Evolutionary conservation across 2,113 vertebrate genomes (phyloP).

Genomic region (Bettongia penicillata): DNA sequence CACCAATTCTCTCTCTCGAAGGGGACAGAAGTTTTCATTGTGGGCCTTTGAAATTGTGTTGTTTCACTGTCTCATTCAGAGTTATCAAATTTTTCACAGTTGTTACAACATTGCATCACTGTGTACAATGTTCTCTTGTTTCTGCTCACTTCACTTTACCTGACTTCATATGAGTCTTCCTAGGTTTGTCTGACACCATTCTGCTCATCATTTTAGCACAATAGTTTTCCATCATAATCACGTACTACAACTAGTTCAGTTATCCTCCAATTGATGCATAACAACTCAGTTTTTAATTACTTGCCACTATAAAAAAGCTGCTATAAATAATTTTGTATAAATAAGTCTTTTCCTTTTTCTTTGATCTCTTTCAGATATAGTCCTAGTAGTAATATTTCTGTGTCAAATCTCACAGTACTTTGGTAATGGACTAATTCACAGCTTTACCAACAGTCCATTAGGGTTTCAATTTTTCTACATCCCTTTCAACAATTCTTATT

Average conservation of each 20-base stretch:
- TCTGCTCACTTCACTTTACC: background rate
- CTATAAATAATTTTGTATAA: background rate
- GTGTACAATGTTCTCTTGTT: background rate
- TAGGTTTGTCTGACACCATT: background rate
- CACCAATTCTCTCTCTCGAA: background rate
- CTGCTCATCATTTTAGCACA: background rate
- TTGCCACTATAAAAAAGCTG: background rate
- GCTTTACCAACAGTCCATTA: background rate
- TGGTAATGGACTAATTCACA: background rate
- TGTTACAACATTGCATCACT: background rate
- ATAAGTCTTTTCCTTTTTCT: background rate
- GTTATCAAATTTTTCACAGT: background rate
- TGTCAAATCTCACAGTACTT: background rate
- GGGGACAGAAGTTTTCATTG: no score
- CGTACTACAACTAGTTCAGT: accelerated
- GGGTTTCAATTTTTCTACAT: background rate
- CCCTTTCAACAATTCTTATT: background rate
- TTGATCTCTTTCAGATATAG: background rate
- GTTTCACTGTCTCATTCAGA: background rate
- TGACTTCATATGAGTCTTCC: background rate
- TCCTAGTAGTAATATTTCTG: background rate
- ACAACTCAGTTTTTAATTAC: background rate
- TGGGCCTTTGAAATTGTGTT: no score
- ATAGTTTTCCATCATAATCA: background rate
- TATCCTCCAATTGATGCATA: background rate